These are phyloP conservation scores for Drosophila longiperda DNA, from an alignment of 2,888 invertebrate genomes.

Conservation along the genomic window DNA sequence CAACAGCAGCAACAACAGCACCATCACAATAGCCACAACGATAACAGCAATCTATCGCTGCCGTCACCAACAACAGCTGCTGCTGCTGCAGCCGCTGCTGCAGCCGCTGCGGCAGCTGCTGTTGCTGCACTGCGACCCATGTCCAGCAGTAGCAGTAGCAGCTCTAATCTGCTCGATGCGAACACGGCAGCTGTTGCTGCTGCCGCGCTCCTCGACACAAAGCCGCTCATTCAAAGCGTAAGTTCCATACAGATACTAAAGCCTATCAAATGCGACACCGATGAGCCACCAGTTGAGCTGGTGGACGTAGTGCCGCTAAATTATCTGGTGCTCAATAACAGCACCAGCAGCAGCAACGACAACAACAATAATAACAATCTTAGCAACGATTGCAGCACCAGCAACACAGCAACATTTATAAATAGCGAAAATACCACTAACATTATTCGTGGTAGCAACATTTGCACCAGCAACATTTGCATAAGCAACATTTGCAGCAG, in stretches of 20 bases:
- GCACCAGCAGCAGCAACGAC: background rate
- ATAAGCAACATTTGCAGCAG: background rate
- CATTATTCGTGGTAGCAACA: slow-evolving; percentile 14
- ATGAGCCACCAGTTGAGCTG: slow-evolving; percentile 25
- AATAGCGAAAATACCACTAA: background rate
- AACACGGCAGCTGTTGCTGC: slow-evolving; percentile 86
- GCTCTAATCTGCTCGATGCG: slow-evolving; percentile 85
- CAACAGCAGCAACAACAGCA: slow-evolving; percentile 62
- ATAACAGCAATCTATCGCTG: slow-evolving; percentile 90
- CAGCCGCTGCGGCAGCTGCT: slow-evolving; percentile 69
- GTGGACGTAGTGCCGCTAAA: slow-evolving; percentile 6
- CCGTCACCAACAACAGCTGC: slow-evolving; percentile 89
- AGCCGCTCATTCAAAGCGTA: slow-evolving; percentile 92
- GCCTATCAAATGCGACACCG: slow-evolving; percentile 7
- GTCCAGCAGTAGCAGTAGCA: slow-evolving; percentile 81
- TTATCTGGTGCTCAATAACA: slow-evolving; percentile 19
- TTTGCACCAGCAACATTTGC: slow-evolving; percentile 3
- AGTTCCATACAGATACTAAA: slow-evolving; percentile 85
- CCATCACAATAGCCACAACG: slow-evolving; percentile 63
- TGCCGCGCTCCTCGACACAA: slow-evolving; percentile 87
- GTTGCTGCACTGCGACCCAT: slow-evolving; percentile 79
- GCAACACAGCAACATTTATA: background rate
- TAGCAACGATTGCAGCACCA: slow-evolving; percentile 2
- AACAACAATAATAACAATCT: background rate
- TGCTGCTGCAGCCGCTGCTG: slow-evolving; percentile 69